Base-by-base conservation (phyloP, 2,797 vertebrate species). In the Esox masquinongy region DNA sequence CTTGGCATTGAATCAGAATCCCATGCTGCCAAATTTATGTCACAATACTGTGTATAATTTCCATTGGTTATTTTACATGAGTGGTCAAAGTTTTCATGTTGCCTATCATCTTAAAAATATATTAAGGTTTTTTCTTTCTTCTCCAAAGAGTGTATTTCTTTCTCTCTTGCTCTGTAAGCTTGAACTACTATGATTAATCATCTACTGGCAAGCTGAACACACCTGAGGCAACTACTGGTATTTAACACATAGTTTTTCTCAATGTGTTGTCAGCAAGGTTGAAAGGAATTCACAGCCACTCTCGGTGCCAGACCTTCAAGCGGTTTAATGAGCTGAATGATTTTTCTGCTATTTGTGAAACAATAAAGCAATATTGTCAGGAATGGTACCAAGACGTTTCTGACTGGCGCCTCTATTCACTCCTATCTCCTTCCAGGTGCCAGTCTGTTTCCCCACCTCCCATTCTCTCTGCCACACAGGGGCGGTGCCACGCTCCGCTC, bases 371-470 rank as follows among this genome's bases (percentile, higher is more conserved):
- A 78, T 61, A 64, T 39, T 67, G 8, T 67, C 34, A 69, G 73
- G 68, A 77, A 77, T 75, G 19, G 26, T 47, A 19, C 0, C 19
- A 6, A 14, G 5, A 67, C n/a, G 5, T 75, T 43, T 75, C 50
- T 56, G 19, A 68, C 50, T 11, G n/a, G 5, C 6, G 1, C 5
- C 68, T 36, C 68, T 31, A 4, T 29, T 14, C 56, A 77, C 12
- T 74, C 64, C 72, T 77, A 84, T 81, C 87, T 83, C 22, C 17
- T n/a, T 50, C 19, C 61, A 71, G 70, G 96, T 97, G 95, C 91
- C 96, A 95, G 79, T 96, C 97, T 68, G 93, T 95, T 68, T 98
- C 96, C 73, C 95, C 95, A 9, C 95, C 95, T 3, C 94, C 96
- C 68, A 90, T 95, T 86, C 82, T 96, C 71, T 93, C 95, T 74